phyloP scores from a whole-genome alignment of 2,113 vertebrate species.

The Laticauda laticaudata region DNA sequence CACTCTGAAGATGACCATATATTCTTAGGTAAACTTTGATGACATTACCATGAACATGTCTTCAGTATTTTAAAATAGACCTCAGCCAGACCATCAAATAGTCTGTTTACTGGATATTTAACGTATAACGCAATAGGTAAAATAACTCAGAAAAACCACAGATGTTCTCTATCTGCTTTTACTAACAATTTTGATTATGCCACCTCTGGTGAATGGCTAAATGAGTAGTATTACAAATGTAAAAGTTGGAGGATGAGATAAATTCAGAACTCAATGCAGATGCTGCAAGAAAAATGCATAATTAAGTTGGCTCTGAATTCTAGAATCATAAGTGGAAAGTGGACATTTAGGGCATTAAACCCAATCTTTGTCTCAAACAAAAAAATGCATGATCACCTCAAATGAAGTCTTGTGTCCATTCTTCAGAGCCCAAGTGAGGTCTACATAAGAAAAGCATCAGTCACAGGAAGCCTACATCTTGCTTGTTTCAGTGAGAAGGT shows the following conservation, averaged over 20 bases:
- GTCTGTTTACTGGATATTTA: not conserved
- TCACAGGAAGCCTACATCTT: not conserved
- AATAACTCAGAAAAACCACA: not conserved
- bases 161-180: not conserved
- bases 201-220: not conserved
- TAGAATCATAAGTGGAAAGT: not conserved
- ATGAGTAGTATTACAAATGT: too few relatives aligned
- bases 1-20: not conserved
- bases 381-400: not conserved
- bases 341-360: not conserved
- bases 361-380: not conserved
- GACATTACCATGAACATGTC: not conserved
- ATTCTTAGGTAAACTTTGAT: conserved; percentile 1
- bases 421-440: not conserved
- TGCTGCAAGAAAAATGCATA: not conserved
- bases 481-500: not conserved
- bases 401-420: not conserved
- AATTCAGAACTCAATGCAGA: not conserved
- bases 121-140: not conserved
- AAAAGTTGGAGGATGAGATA: not conserved
- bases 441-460: not conserved
- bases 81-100: not conserved
- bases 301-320: not conserved
- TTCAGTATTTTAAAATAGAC: not conserved
- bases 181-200: not conserved